A percentile compares a stretch with the other conserved stretches of the same genome.
Conservation (phyloP, 2,113 vertebrate genomes). For the Nothoprocta perdicaria region DNA sequence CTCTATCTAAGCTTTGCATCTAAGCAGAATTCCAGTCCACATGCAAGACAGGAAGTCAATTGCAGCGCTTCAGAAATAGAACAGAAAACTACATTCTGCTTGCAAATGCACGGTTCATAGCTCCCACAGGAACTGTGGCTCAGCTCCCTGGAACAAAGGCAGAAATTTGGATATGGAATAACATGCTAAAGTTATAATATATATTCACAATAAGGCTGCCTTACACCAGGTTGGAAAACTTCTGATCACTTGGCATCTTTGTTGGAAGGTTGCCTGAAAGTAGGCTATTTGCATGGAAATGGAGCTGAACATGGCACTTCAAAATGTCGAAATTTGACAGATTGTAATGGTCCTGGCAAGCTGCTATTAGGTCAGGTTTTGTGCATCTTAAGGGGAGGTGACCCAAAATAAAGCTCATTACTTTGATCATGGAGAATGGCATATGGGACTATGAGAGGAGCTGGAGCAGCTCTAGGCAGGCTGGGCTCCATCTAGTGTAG, state of each 20-base stretch:
- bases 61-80: constrained; percentile 52
- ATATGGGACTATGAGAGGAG: not conserved
- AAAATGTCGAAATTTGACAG: not conserved
- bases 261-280: not conserved
- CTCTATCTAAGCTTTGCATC: constrained; percentile 46
- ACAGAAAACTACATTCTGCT: constrained; percentile 40
- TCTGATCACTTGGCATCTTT: constrained; percentile 3
- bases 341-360: not conserved
- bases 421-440: not conserved
- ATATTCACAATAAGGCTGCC: not conserved
- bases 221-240: not conserved
- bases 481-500: not conserved
- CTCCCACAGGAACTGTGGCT: not conserved
- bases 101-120: not conserved
- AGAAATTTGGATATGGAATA: not conserved
- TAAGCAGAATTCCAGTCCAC: not conserved
- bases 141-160: not conserved
- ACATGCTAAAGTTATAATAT: not conserved
- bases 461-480: not conserved
- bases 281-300: constrained; percentile 5
- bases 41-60: constrained; percentile 24
- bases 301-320: not conserved
- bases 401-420: not conserved
- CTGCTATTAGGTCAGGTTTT: not conserved
- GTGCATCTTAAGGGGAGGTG: not conserved